phyloP scores from a whole-genome alignment of 2,888 invertebrate genomes.

The Amblyjoppa proteus region DNA sequence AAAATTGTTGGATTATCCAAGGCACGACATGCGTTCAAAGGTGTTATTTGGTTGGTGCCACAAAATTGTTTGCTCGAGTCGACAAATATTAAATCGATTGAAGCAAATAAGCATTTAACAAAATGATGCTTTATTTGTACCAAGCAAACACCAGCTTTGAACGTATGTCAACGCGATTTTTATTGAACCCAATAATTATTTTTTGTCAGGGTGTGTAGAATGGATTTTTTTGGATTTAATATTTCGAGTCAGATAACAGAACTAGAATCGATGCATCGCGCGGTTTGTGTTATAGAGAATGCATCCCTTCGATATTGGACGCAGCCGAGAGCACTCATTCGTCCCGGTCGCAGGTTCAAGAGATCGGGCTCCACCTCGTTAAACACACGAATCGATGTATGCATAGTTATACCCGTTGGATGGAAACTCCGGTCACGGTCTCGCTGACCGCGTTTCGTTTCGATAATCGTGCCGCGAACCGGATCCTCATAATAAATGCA shows the following conservation, averaged over 20 bases:
- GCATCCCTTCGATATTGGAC: conserved; percentile 16
- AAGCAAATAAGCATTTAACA: no score
- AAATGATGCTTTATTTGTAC: no score
- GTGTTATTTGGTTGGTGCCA: no score
- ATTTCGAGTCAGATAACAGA: not conserved
- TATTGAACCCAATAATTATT: no score
- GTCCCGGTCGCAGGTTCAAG: conserved; percentile 43
- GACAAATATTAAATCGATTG: no score
- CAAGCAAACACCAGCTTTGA: no score
- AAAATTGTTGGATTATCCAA: no score
- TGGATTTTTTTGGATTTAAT: not conserved
- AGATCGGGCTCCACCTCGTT: conserved; percentile 34
- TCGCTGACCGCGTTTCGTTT: conserved; percentile 63
- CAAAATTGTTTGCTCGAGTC: no score
- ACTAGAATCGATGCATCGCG: not conserved
- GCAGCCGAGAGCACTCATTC: conserved; percentile 28
- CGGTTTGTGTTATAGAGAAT: not conserved
- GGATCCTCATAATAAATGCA: conserved; percentile 76
- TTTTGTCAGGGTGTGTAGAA: not conserved
- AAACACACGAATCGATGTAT: conserved; percentile 5
- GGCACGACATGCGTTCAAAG: no score
- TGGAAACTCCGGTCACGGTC: conserved; percentile 54
- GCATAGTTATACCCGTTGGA: conserved; percentile 17
- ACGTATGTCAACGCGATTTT: no score
- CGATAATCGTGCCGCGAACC: conserved; percentile 67